Percentiles rank a stretch among this genome's conserved stretches.
These are phyloP conservation scores for Calameuta pallipes DNA, from an alignment of 2,888 invertebrate genomes.

Conservation along the genomic window DNA sequence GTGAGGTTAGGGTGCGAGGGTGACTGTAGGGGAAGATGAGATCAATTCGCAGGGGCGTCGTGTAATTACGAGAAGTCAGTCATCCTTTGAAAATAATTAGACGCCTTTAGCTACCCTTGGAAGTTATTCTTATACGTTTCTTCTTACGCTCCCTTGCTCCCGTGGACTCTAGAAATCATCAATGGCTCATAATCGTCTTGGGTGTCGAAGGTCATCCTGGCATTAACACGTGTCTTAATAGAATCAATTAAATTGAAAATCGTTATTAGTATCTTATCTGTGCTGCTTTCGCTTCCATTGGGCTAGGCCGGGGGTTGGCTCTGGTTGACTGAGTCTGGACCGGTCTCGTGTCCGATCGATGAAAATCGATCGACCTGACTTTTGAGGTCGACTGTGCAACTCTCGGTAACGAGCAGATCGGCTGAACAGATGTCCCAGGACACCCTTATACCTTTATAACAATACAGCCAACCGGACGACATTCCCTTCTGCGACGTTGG, in stretches of 20 bases:
- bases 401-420: slow-evolving; percentile 5
- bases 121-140: not conserved
- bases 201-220: not conserved
- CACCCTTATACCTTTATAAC: not conserved
- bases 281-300: not conserved
- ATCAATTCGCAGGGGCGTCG: not conserved
- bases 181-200: not conserved
- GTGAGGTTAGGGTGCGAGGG: not conserved
- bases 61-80: not conserved
- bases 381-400: slow-evolving; percentile 5
- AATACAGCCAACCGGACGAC: not conserved
- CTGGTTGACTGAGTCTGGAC: not conserved
- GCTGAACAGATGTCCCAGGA: not conserved
- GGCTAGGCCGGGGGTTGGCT: not conserved
- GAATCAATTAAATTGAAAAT: not conserved
- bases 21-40: not conserved
- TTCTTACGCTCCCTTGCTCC: not conserved
- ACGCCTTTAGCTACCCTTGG: not conserved
- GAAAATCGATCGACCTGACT: not conserved
- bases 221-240: not conserved
- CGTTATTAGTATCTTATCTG: not conserved
- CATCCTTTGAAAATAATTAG: not conserved
- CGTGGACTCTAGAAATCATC: not conserved
- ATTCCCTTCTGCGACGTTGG: not conserved
- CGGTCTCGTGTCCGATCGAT: not conserved